Evolutionary conservation across 2,888 invertebrate species (phyloP).

Genomic region (Steinernema hermaphroditum): DNA sequence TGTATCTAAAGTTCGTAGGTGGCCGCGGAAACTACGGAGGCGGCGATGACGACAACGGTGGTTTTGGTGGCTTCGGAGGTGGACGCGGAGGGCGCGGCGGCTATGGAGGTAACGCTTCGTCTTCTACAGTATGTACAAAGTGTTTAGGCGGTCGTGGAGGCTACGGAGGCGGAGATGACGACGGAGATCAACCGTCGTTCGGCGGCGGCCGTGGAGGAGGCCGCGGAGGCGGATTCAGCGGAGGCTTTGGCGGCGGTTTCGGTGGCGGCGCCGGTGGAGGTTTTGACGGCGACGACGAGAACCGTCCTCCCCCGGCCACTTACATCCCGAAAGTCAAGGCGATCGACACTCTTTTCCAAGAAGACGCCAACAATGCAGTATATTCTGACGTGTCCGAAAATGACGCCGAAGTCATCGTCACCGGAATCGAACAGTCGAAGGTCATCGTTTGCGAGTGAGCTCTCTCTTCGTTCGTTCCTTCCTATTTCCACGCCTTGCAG

Average conservation of each 20-base stretch:
- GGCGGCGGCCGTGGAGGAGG: neutral
- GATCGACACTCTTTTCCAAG: neutral
- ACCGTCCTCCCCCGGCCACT: neutral
- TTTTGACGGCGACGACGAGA: neutral
- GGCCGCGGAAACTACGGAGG: neutral
- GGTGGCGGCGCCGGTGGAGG: no score
- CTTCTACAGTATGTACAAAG: no score
- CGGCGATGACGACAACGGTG: neutral
- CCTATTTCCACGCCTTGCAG: neutral
- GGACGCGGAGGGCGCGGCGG: conserved; percentile 27
- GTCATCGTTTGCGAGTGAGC: neutral
- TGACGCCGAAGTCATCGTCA: neutral
- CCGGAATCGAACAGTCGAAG: neutral
- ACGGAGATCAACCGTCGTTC: neutral
- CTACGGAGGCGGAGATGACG: neutral
- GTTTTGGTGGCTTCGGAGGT: conserved; percentile 16
- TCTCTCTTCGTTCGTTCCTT: neutral
- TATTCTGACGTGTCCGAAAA: neutral
- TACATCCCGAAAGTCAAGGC: neutral
- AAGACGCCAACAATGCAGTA: conserved; percentile 1
- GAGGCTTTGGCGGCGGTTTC: no score
- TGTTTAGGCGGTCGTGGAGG: neutral
- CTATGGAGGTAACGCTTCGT: neutral
- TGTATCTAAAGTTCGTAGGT: no score
- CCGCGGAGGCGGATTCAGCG: neutral